A percentile compares a stretch with the other conserved stretches of the same genome.
Evolutionary conservation across 2,797 vertebrate genomes (phyloP).

Genomic region (Lepidocolaptes lacrymiger): DNA sequence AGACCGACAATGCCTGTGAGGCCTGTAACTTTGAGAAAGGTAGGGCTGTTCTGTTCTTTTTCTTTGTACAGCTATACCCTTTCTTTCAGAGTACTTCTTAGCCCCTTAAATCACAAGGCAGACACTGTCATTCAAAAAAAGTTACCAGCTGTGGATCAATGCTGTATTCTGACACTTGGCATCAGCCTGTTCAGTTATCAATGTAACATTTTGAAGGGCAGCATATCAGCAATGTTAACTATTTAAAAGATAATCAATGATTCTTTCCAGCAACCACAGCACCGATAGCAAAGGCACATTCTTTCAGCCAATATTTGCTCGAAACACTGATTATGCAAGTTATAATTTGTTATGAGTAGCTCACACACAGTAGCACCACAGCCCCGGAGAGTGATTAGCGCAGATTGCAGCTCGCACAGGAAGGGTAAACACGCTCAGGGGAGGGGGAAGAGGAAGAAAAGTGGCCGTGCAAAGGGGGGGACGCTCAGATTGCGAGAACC

Average conservation of each 20-base stretch:
- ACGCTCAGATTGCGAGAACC: neutral
- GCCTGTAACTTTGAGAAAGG: neutral
- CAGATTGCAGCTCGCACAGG: neutral
- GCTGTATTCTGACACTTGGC: neutral
- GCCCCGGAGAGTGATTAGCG: neutral
- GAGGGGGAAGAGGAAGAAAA: neutral
- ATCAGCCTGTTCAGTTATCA: neutral
- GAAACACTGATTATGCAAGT: neutral
- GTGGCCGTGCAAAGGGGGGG: neutral
- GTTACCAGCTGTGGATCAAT: neutral
- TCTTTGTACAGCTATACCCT: neutral
- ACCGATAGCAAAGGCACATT: neutral
- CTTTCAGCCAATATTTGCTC: neutral
- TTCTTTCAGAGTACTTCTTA: neutral
- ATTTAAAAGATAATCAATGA: neutral
- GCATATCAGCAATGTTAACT: neutral
- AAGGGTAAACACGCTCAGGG: neutral
- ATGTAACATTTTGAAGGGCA: neutral
- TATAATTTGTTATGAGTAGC: neutral
- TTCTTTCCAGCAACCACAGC: neutral
- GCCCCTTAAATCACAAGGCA: neutral
- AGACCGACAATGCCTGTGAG: neutral
- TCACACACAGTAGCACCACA: no score
- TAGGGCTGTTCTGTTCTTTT: neutral
- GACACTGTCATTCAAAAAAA: neutral